phyloP scores from a whole-genome alignment of 1,140 invertebrate genomes.

The Rhagoletis pomonella region DNA sequence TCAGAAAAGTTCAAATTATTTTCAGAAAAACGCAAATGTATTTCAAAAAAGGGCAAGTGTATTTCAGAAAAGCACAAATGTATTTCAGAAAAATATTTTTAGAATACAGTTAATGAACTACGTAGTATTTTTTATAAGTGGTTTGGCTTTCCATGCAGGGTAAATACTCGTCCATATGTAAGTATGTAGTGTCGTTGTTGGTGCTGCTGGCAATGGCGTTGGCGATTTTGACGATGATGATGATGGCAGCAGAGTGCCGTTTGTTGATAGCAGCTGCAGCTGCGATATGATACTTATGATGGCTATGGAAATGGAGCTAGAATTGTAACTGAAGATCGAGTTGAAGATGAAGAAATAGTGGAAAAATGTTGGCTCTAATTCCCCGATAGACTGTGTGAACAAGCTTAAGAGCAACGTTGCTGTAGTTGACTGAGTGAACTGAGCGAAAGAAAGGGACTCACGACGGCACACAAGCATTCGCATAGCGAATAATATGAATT shows the following conservation, averaged over 20 bases:
- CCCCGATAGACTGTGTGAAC: not conserved
- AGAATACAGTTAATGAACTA: no score
- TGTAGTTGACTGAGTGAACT: not conserved
- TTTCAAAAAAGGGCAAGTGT: no score
- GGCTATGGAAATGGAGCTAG: conserved; percentile 31
- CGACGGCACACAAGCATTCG: no score
- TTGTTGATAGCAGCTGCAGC: conserved; percentile 10
- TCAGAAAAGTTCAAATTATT: no score
- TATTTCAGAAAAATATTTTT: no score
- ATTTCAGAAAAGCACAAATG: no score
- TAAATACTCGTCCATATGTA: no score
- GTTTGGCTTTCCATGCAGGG: no score
- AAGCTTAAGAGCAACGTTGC: not conserved
- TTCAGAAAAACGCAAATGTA: no score
- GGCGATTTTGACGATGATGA: not conserved
- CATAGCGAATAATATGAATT: not conserved
- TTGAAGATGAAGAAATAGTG: conserved; percentile 35
- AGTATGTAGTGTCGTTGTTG: not conserved
- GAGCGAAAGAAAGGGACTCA: not conserved
- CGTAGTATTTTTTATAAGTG: no score
- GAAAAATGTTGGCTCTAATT: conserved; percentile 46
- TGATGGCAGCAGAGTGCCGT: not conserved
- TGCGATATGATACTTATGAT: conserved; percentile 16
- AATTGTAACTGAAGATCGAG: no score
- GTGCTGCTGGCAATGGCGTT: conserved; percentile 11